These are phyloP conservation scores for Phycodurus eques DNA, from an alignment of 2,113 vertebrate genomes.

Conservation along the genomic window DNA sequence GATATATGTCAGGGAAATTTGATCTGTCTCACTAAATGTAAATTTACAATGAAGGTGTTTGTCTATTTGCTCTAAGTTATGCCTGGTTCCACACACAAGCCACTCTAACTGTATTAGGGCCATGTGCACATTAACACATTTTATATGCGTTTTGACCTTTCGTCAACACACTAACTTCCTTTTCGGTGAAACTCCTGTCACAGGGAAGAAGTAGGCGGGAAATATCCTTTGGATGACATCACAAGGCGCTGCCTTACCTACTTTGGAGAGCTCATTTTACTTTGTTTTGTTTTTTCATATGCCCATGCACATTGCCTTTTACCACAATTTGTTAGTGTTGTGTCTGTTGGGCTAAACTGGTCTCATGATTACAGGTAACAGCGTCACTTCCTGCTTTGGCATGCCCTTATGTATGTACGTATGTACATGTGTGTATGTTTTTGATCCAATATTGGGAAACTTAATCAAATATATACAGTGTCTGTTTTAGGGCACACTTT, in stretches of 20 bases:
- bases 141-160: conserved; percentile 19
- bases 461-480: too few relatives aligned
- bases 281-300: too few relatives aligned
- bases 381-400: too few relatives aligned
- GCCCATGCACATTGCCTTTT: too few relatives aligned
- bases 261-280: too few relatives aligned
- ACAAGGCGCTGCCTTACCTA: not conserved
- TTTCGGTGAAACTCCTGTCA: not conserved
- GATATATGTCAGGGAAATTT: conserved; percentile 54
- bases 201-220: not conserved
- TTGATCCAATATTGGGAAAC: too few relatives aligned
- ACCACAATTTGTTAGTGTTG: too few relatives aligned
- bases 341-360: too few relatives aligned
- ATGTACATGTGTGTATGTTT: too few relatives aligned
- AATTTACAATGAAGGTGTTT: conserved; percentile 56
- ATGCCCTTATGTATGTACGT: too few relatives aligned
- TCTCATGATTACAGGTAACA: too few relatives aligned
- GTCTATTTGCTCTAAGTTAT: conserved; percentile 16
- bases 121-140: conserved; percentile 4
- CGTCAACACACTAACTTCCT: not conserved
- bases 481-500: too few relatives aligned
- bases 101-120: conserved; percentile 42
- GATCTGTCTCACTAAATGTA: conserved; percentile 52
- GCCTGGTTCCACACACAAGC: conserved; percentile 28
- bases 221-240: not conserved